A percentile compares a stretch with the other conserved stretches of the same genome.
phyloP scores from a whole-genome alignment of 2,797 vertebrate species.

The Dendrocincla tyrannina region DNA sequence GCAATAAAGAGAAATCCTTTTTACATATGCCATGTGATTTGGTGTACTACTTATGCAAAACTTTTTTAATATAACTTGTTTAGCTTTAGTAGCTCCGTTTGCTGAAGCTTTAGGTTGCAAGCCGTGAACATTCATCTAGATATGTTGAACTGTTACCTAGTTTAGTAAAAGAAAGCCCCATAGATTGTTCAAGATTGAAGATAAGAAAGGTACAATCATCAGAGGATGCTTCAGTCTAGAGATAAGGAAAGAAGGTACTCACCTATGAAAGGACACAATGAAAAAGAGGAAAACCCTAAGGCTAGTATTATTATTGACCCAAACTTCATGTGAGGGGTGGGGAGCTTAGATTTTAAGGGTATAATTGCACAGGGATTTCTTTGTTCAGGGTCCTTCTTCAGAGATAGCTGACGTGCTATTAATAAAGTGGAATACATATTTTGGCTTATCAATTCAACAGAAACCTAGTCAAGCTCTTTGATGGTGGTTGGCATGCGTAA shows the following conservation, averaged over 20 bases:
- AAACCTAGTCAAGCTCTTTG: neutral
- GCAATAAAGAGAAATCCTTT: neutral
- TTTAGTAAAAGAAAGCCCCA: neutral
- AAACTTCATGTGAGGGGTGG: rapidly evolving
- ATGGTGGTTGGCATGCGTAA: rapidly evolving
- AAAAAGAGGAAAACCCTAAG: neutral
- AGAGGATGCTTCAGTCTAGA: neutral
- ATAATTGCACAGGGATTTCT: neutral
- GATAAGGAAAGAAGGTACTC: neutral
- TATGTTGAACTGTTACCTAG: neutral
- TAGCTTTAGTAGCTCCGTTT: neutral
- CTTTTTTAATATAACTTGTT: neutral
- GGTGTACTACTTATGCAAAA: neutral
- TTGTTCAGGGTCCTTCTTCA: neutral
- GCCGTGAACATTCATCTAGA: neutral
- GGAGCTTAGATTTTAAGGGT: neutral
- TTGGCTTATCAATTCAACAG: neutral
- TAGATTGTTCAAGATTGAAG: neutral
- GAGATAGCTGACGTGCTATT: neutral
- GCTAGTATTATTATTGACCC: neutral
- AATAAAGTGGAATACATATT: neutral
- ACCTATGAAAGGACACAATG: neutral
- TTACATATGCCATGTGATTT: neutral
- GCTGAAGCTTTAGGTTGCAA: neutral
- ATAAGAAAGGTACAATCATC: neutral